These are phyloP conservation scores for Agonum fuliginosum DNA, from an alignment of 2,888 invertebrate species.

Conservation along the genomic window DNA sequence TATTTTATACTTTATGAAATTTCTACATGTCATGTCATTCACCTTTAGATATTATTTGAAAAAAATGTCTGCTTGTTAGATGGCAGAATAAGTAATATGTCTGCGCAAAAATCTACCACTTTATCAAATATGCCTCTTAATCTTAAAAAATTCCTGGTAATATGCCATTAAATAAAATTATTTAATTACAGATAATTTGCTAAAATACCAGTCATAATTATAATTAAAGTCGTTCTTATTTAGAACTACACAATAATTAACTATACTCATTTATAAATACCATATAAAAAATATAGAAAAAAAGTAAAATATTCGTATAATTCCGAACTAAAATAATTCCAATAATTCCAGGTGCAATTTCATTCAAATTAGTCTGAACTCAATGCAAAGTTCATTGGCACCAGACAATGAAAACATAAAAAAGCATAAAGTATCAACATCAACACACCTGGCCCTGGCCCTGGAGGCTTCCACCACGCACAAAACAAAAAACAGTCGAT, in stretches of 20 bases:
- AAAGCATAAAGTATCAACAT: constrained; percentile 9
- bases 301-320: neutral
- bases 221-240: neutral
- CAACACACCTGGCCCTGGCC: constrained; percentile 53
- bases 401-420: constrained; percentile 24
- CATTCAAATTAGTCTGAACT: neutral
- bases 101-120: neutral
- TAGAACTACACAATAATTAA: neutral
- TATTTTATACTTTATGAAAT: no score
- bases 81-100: constrained; percentile 5
- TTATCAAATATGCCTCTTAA: constrained; percentile 27
- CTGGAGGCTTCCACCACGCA: constrained; percentile 56
- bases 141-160: constrained; percentile 1
- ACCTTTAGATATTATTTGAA: neutral
- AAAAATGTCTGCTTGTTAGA: no score
- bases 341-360: neutral
- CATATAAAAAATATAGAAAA: no score
- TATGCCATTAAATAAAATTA: constrained; percentile 4
- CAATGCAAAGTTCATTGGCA: constrained; percentile 7
- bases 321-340: neutral
- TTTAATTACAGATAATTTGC: constrained; percentile 12
- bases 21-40: constrained; percentile 8
- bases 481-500: constrained; percentile 56
- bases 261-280: neutral
- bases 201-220: neutral